Evolutionary conservation across 64 coral and sea anemone species (phyloP), one percentile per base, ranked within the genome.

Genomic region (Hydrozoanthus tunicans): DNA sequence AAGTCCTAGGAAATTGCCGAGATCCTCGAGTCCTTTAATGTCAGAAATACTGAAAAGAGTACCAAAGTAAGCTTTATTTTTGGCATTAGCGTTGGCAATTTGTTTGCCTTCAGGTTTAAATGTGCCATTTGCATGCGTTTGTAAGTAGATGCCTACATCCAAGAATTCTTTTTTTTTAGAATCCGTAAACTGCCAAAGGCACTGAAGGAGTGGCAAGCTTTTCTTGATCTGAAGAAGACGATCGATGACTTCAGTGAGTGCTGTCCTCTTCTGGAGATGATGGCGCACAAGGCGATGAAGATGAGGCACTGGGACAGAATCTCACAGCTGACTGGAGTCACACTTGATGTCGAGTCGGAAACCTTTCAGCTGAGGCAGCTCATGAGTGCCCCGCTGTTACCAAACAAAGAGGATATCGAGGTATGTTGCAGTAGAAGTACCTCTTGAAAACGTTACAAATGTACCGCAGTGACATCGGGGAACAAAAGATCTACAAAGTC

Each of bases 321-420:
- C 79, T 93, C 97, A n/a, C 85, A 93, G 73, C 81, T 99, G 12
- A 91, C 86, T 51, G 82, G 79, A 32, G 94, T 95, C 6, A 94
- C 94, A 4, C 79, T 99, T 24, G 97, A 99, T 70, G 97, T 99
- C 0, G 97, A 99, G 43, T 99, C 97, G 56, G 97, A 99, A 53
- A 94, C 97, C 3, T 99, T 99, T 24, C 94, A 95, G 17, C 85
- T 99, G 14, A 92, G 97, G 59, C 94, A 95, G 59, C 92, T 99
- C 0, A 99, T 99, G 97, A 99, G 97, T 80, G 97, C 97, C 3
- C 97, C 97, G 7, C 53, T 99, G 15, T 78, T 99, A 67, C 94
- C 94, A 51, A 99, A 99, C 89, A 99, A 99, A 65, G 97, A 99
- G 92, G 97, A 99, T 63, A 99, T 99, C 43, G 97, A 99, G 94